These are phyloP conservation scores for Lasioglossum pauxillum DNA, from an alignment of 2,888 invertebrate species.

Conservation along the genomic window DNA sequence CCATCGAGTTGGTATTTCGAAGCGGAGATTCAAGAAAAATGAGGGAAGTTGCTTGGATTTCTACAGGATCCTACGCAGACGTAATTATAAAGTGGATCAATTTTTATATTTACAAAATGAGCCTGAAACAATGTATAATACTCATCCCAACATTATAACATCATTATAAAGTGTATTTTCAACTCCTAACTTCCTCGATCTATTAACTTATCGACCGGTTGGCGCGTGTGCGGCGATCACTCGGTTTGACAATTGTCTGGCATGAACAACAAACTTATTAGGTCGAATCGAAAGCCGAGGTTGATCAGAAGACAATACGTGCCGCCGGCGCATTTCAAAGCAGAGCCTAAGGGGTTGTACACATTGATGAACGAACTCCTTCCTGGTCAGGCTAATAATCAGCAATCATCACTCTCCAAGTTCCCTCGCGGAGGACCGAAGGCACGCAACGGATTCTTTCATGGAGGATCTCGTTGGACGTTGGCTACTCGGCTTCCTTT, in stretches of 20 bases:
- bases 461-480: neutral
- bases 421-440: neutral
- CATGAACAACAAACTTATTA: too few relatives aligned
- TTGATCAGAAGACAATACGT: neutral
- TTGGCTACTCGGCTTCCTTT: constrained; percentile 1
- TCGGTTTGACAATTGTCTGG: too few relatives aligned
- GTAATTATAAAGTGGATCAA: neutral
- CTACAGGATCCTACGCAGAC: neutral
- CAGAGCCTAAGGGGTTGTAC: neutral
- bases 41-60: neutral
- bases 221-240: too few relatives aligned
- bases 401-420: neutral
- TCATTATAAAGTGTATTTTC: neutral
- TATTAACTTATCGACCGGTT: too few relatives aligned
- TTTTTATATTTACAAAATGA: neutral
- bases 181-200: neutral
- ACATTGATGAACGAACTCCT: neutral
- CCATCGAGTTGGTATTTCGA: neutral
- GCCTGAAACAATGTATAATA: neutral
- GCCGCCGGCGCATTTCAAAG: neutral
- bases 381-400: neutral
- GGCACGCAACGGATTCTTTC: neutral
- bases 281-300: too few relatives aligned
- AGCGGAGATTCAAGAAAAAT: neutral
- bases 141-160: too few relatives aligned